These are phyloP conservation scores for Halcyon senegalensis DNA, from an alignment of 2,113 vertebrate species.

Conservation along the genomic window DNA sequence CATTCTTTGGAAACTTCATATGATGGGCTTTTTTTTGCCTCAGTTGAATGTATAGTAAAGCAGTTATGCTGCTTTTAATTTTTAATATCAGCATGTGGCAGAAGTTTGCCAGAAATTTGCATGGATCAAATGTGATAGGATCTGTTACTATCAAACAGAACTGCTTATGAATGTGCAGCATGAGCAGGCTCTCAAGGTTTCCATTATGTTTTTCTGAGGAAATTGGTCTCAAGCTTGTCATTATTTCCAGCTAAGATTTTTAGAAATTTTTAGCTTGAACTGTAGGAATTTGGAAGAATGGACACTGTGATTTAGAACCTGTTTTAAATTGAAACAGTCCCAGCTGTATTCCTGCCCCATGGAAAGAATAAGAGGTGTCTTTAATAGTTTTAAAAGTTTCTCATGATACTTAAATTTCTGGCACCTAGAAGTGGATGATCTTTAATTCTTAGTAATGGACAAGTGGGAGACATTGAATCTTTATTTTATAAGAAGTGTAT, in stretches of 20 bases:
- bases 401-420: not conserved
- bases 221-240: constrained; percentile 12
- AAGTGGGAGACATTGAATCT: not conserved
- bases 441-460: not conserved
- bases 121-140: not conserved
- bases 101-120: constrained; percentile 27
- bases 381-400: not conserved
- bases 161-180: not conserved
- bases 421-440: not conserved
- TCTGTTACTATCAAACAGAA: not conserved
- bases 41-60: not conserved
- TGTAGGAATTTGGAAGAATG: not conserved
- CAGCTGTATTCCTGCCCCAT: not conserved
- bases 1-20: not conserved
- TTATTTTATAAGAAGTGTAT: not conserved
- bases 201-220: not conserved
- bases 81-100: constrained; percentile 4
- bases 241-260: not conserved
- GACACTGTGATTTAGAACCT: not conserved
- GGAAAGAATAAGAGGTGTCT: not conserved
- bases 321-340: not conserved
- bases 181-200: constrained; percentile 3
- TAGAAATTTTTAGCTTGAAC: not conserved
- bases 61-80: constrained; percentile 26
- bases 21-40: not conserved